Conservation (phyloP, 1,140 invertebrate genomes). For the Pogonomyrmex californicus region DNA sequence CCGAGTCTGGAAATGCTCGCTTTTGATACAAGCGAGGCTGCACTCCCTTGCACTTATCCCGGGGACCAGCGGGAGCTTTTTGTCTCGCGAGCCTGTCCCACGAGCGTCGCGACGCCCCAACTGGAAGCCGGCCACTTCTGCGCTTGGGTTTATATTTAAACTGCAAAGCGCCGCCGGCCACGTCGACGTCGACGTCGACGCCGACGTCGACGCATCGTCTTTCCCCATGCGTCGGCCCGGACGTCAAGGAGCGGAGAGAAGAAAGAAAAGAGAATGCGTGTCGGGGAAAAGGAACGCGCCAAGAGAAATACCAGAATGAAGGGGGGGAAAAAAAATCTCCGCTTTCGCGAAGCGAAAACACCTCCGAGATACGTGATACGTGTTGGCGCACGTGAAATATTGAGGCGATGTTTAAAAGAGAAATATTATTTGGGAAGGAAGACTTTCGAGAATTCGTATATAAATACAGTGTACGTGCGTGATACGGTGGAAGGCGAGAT, state of each 20-base stretch:
- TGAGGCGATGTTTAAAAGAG: constrained; percentile 27
- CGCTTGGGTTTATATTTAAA: constrained; percentile 86
- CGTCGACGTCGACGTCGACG: constrained; percentile 56
- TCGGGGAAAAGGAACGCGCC: background rate
- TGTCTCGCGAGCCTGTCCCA: constrained; percentile 70
- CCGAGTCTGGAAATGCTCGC: constrained; percentile 6
- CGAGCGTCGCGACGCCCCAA: constrained; percentile 83
- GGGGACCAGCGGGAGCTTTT: constrained; percentile 42
- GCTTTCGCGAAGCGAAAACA: constrained; percentile 53
- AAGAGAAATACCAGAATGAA: constrained; percentile 30
- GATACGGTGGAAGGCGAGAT: background rate
- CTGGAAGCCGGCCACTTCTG: constrained; percentile 82
- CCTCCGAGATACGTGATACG: constrained; percentile 1
- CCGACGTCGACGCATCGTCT: constrained; percentile 75
- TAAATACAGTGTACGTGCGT: constrained; percentile 18
- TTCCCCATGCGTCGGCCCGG: constrained; percentile 59
- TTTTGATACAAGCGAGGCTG: constrained; percentile 15
- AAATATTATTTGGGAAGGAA: constrained; percentile 40
- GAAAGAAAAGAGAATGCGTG: constrained; percentile 40
- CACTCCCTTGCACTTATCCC: constrained; percentile 22
- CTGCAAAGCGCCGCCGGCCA: constrained; percentile 62
- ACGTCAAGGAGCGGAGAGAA: constrained; percentile 22
- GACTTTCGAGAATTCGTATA: constrained; percentile 34
- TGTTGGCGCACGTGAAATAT: constrained; percentile 53
- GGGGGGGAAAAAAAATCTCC: constrained; percentile 21